A percentile compares a stretch with the other conserved stretches of the same genome.
These are phyloP conservation scores for Accipiter cooperii DNA, from an alignment of 2,113 vertebrate species.

Conservation along the genomic window DNA sequence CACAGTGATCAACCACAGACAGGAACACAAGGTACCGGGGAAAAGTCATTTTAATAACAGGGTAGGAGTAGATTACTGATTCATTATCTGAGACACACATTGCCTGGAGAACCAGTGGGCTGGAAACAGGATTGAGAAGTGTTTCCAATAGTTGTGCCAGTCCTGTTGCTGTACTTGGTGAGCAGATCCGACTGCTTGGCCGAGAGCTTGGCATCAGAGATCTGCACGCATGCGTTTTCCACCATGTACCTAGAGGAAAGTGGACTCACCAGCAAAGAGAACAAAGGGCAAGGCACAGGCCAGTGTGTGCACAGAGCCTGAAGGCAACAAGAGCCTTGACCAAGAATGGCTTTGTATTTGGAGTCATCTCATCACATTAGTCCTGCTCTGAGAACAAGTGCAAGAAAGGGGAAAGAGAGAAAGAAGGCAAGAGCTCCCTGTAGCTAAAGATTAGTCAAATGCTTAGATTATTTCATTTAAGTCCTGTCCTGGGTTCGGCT, in stretches of 20 bases:
- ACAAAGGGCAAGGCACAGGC: background rate
- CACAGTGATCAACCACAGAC: background rate
- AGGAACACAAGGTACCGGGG: background rate
- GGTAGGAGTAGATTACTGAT: background rate
- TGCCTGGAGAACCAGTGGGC: background rate
- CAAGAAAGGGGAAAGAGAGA: background rate
- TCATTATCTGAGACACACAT: background rate
- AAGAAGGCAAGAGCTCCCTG: background rate
- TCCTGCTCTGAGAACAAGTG: background rate
- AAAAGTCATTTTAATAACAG: background rate
- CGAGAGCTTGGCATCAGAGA: background rate
- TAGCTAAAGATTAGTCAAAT: background rate
- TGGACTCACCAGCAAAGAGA: background rate
- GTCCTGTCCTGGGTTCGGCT: background rate
- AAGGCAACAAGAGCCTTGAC: background rate
- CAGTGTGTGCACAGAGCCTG: no score
- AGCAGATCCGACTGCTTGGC: background rate
- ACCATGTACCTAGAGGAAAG: background rate
- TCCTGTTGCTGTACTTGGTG: background rate
- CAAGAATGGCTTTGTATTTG: background rate
- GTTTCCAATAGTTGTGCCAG: background rate
- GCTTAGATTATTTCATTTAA: background rate
- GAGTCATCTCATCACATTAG: background rate
- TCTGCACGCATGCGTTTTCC: rapidly evolving
- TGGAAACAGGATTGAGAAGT: background rate